Conservation (phyloP, 1,140 invertebrate genomes). For the Polypedilum vanderplanki region DNA sequence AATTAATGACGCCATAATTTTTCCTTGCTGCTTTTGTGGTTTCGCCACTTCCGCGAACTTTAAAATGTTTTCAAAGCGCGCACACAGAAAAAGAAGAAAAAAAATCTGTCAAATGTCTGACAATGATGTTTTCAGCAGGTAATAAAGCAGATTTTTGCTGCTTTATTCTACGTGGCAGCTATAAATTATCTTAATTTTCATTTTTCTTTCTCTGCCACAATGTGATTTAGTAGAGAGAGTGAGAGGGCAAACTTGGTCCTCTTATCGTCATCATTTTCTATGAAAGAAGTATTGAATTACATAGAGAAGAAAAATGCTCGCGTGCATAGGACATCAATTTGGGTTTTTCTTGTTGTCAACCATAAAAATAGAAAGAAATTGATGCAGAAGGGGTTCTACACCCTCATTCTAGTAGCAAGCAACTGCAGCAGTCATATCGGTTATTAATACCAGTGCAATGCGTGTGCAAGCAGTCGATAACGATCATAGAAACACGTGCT, state of each 20-base stretch:
- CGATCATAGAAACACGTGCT: not conserved
- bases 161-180: not conserved
- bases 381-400: not conserved
- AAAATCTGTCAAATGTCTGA: conserved; percentile 18
- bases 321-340: conserved; percentile 17
- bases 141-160: not conserved
- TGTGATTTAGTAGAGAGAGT: not conserved
- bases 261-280: not conserved
- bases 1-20: conserved; percentile 8
- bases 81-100: not conserved
- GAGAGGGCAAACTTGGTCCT: not conserved
- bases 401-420: not conserved
- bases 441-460: conserved; percentile 18
- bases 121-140: conserved; percentile 12
- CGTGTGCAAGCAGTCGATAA: conserved; percentile 3
- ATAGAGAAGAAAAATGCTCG: not conserved
- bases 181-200: conserved; percentile 20
- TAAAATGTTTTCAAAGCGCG: not conserved
- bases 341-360: not conserved
- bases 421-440: not conserved
- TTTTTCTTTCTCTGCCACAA: no score
- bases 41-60: not conserved
- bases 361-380: not conserved
- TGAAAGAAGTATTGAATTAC: not conserved
- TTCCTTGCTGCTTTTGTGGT: not conserved